phyloP scores from a whole-genome alignment of 2,888 invertebrate species.

The Elgonia sp. region DNA sequence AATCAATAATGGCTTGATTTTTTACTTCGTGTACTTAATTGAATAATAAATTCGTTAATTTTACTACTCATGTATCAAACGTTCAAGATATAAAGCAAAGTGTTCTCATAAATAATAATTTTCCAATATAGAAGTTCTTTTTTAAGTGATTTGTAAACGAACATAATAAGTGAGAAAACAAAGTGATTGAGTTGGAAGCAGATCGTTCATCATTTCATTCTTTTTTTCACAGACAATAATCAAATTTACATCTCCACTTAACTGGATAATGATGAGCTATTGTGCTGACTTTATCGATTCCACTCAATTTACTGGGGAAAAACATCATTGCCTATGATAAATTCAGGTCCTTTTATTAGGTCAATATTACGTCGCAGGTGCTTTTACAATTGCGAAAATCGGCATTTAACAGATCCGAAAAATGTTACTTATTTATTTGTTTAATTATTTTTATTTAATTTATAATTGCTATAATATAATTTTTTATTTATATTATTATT shows the following conservation, averaged over 20 bases:
- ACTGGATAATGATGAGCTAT: conserved; percentile 19
- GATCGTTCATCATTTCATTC: not conserved
- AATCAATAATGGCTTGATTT: no score
- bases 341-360: conserved; percentile 4
- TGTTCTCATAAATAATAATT: no score
- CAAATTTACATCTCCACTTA: conserved; percentile 29
- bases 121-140: no score
- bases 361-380: not conserved
- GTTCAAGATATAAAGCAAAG: no score
- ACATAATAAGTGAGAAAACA: not conserved
- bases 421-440: not conserved
- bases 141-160: no score
- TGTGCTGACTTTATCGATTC: conserved; percentile 14
- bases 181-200: not conserved
- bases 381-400: not conserved
- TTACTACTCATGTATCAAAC: no score
- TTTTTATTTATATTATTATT: no score
- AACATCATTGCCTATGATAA: conserved; percentile 2
- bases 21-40: no score
- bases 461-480: no score
- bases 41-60: no score
- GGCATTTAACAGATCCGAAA: not conserved
- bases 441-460: no score
- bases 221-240: conserved; percentile 5
- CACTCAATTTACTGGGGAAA: conserved; percentile 9